A percentile compares a stretch with the other conserved stretches of the same genome.
phyloP scores from a whole-genome alignment of 2,797 vertebrate species.

The Tympanoctomys barrerae region DNA sequence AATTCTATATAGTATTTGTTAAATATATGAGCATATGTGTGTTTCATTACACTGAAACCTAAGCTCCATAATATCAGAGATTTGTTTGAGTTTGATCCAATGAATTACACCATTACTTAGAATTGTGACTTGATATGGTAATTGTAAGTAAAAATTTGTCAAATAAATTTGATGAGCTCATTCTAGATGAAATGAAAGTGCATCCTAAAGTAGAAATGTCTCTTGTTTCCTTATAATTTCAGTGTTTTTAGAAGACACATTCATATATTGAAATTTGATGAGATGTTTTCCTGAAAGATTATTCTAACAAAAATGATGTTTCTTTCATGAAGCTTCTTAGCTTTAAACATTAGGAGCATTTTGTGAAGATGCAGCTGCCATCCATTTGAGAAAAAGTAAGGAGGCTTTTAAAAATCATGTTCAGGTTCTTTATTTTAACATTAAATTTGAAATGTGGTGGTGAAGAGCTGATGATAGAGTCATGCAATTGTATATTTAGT shows the following conservation, averaged over 20 bases:
- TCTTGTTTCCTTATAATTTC: background rate
- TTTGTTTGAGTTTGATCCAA: background rate
- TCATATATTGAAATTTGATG: background rate
- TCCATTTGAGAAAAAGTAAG: slow-evolving; percentile 51
- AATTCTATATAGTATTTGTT: background rate
- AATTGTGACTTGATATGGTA: background rate
- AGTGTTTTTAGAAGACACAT: background rate
- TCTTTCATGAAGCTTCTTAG: background rate
- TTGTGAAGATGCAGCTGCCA: background rate
- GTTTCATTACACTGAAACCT: background rate
- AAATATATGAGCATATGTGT: background rate
- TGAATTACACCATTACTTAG: background rate
- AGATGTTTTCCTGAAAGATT: background rate
- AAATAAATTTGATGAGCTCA: background rate
- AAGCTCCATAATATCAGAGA: background rate
- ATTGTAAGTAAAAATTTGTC: background rate
- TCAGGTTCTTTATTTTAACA: slow-evolving; percentile 32
- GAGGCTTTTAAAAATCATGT: slow-evolving; percentile 40
- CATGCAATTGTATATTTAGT: slow-evolving; percentile 69
- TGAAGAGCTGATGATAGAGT: slow-evolving; percentile 1
- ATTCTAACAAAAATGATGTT: slow-evolving; percentile 9
- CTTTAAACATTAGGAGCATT: background rate
- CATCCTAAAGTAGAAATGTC: background rate
- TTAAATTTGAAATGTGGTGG: slow-evolving; percentile 26
- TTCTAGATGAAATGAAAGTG: background rate